Evolutionary conservation across 2,888 invertebrate genomes (phyloP), one percentile per base, ranked within the genome.

Genomic region (Trilocha varians): DNA sequence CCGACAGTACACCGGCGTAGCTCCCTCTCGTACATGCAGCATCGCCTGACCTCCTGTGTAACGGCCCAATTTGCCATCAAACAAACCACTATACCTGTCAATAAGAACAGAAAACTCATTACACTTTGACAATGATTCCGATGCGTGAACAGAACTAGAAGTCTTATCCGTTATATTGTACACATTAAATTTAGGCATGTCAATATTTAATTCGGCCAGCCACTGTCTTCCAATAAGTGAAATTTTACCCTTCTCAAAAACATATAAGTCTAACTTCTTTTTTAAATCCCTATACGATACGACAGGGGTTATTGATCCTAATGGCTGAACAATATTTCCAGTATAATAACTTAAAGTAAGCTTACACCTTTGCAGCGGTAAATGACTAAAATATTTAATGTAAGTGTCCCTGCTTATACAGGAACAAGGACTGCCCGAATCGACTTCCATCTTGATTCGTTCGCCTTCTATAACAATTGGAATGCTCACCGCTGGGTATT

Each of bases 211-310:
- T 33, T 56, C 53, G 0, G 48, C 6, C 15, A 55, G 36, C 55
- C 56, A 59, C 13, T 55, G 58, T 6, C 53, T 34, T 5, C 57
- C 55, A 3, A 55, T 9, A 18, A 57, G 43, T 1, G 42, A 44
- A 0, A 55, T 53, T 1, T 45, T 51, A 5, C 50, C 53, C 1
- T 36, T 32, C 3, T 49, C 32, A 1, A 58, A 44, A 1, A 56
- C 45, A 48, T 45, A 56, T 18, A 56, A 41, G 3, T 56, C 55
- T 32, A 55, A 38, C 50, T 4, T 17, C 8, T 41, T 55, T 52
- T 2, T 13, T 13, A 2, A 9, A 0, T 0, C 16, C 33, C 0
- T 33, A 34, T 47, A 55, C 8, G 13, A 13, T 1, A 55, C 50
- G 1, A 2, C 1, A 1, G 43, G 17, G 34, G 34, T 44, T 16